Conservation (phyloP, 2,113 vertebrate species). For the Ovibos moschatus region DNA sequence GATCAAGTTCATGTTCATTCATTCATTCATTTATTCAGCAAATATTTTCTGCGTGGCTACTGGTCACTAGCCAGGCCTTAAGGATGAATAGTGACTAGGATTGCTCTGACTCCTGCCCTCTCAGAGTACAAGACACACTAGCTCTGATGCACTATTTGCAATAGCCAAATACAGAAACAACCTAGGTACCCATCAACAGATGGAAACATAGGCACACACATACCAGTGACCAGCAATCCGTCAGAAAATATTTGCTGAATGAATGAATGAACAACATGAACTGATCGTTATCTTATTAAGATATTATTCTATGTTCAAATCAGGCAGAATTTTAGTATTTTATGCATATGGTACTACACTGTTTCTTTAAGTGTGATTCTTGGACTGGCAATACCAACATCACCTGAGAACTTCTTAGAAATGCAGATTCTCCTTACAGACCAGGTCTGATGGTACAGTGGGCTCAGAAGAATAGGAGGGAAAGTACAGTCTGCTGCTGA, state of each 20-base stretch:
- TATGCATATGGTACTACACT: neutral
- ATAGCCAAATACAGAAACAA: neutral
- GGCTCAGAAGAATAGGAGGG: neutral
- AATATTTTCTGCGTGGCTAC: neutral
- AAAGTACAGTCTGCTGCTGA: neutral
- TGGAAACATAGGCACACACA: neutral
- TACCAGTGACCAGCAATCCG: neutral
- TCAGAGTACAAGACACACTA: neutral
- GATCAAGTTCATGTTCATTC: neutral
- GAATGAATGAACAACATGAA: neutral
- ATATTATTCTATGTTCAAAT: neutral
- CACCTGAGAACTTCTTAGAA: neutral
- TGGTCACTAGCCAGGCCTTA: neutral
- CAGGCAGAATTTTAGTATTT: neutral
- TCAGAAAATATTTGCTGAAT: neutral
- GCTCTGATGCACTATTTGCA: neutral
- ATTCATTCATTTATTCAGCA: neutral
- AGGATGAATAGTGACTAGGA: neutral
- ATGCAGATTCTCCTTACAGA: neutral
- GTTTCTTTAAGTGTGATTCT: neutral
- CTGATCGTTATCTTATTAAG: neutral
- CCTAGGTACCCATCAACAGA: neutral
- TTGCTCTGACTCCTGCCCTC: neutral
- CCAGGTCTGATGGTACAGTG: neutral
- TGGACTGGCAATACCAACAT: neutral